A percentile compares a stretch with the other conserved stretches of the same genome.
Evolutionary conservation across 2,113 vertebrate genomes (phyloP).

Genomic region (Cervus canadensis): DNA sequence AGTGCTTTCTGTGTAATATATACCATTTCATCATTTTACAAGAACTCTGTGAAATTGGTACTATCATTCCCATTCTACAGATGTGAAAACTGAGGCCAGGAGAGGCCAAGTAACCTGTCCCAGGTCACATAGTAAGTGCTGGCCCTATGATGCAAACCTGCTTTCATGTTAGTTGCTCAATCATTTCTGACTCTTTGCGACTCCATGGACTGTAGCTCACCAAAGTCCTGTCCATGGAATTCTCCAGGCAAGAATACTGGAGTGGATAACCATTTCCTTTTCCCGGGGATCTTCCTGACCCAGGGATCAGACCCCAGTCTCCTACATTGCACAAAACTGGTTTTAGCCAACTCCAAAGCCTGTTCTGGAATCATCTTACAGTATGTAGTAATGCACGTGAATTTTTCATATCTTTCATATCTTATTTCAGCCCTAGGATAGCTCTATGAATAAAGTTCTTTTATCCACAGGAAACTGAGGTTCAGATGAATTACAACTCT

Average conservation of each 20-base stretch:
- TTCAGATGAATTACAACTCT: background rate
- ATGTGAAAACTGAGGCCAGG: background rate
- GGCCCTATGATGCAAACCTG: too few relatives aligned
- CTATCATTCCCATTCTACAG: background rate
- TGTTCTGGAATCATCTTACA: fast-evolving
- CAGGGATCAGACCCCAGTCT: background rate
- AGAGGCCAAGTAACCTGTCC: background rate
- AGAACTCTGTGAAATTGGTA: background rate
- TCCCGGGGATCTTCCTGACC: background rate
- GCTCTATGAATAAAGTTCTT: background rate
- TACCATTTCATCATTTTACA: background rate
- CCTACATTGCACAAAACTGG: background rate
- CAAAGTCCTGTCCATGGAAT: background rate
- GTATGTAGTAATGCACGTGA: fast-evolving
- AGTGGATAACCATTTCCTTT: background rate
- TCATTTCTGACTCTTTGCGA: background rate
- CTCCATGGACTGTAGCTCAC: background rate
- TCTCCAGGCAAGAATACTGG: background rate
- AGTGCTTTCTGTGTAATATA: background rate
- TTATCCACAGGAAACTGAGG: background rate
- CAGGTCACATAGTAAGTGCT: background rate
- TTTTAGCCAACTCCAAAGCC: background rate
- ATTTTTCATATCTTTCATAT: background rate
- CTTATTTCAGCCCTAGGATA: background rate
- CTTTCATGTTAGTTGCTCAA: background rate